Percentiles rank a stretch among this genome's conserved stretches.
Evolutionary conservation across 2,113 vertebrate genomes (phyloP).

Genomic region (Chaetorhynchus papuensis): DNA sequence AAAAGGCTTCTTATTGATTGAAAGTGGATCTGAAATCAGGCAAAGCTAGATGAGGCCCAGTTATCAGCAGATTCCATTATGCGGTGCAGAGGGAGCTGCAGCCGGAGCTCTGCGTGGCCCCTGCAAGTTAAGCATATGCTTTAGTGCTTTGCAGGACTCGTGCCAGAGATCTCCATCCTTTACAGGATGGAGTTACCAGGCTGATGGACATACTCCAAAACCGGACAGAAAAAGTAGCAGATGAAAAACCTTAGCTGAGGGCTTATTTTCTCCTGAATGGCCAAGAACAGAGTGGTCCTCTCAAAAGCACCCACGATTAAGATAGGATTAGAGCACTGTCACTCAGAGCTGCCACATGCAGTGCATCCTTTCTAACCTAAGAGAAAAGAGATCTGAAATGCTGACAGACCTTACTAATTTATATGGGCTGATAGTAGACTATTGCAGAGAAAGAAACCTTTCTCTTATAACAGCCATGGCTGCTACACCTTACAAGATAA

Average conservation of each 20-base stretch:
- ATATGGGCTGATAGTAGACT: neutral
- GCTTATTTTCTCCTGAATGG: constrained; percentile 1
- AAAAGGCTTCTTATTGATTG: constrained; percentile 53
- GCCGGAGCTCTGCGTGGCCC: neutral
- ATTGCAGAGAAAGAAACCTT: neutral
- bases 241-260: constrained; percentile 16
- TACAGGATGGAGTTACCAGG: neutral
- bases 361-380: constrained; percentile 13
- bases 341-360: constrained; percentile 17
- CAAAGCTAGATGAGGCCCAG: neutral
- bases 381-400: constrained; percentile 37
- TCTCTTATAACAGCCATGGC: neutral
- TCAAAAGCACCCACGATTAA: constrained; percentile 10
- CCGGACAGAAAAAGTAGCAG: neutral
- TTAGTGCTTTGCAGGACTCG: constrained; percentile 56
- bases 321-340: constrained; percentile 20
- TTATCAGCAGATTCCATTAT: constrained; percentile 53
- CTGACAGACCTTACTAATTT: neutral
- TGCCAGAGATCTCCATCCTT: constrained; percentile 42
- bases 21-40: constrained; percentile 35
- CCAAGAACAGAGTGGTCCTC: neutral
- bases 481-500: neutral
- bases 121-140: constrained; percentile 7
- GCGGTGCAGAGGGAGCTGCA: neutral
- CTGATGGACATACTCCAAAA: constrained; percentile 32